Evolutionary conservation across 2,113 vertebrate species (phyloP).

Genomic region (Polypterus senegalus): DNA sequence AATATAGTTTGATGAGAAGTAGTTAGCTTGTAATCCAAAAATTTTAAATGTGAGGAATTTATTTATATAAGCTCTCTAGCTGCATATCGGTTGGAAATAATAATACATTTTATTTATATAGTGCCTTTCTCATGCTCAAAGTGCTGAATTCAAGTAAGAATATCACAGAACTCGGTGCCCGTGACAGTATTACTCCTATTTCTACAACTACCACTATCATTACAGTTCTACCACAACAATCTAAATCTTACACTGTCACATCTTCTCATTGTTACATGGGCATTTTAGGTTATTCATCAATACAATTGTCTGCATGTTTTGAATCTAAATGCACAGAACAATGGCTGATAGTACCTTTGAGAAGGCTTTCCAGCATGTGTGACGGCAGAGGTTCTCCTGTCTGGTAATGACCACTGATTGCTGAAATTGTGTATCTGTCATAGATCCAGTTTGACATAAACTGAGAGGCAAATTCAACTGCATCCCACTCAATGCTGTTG

Average conservation of each 20-base stretch:
- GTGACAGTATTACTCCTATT: too few relatives aligned
- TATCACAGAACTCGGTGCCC: too few relatives aligned
- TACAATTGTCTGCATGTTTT: background rate
- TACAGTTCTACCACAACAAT: background rate
- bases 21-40: too few relatives aligned
- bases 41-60: too few relatives aligned
- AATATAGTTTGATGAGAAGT: too few relatives aligned
- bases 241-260: background rate
- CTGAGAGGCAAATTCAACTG: slow-evolving; percentile 2
- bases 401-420: slow-evolving; percentile 8
- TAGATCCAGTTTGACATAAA: slow-evolving; percentile 10
- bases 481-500: slow-evolving; percentile 10
- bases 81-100: too few relatives aligned
- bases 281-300: background rate
- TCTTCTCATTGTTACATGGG: background rate
- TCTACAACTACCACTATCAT: too few relatives aligned
- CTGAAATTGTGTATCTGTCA: background rate
- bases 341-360: background rate
- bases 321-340: background rate
- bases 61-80: too few relatives aligned
- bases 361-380: background rate
- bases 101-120: too few relatives aligned
- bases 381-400: slow-evolving; percentile 9
- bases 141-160: too few relatives aligned
- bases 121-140: too few relatives aligned